These are phyloP conservation scores for Lepeophtheirus nordmannii DNA, from an alignment of 2,888 invertebrate species.

Conservation along the genomic window DNA sequence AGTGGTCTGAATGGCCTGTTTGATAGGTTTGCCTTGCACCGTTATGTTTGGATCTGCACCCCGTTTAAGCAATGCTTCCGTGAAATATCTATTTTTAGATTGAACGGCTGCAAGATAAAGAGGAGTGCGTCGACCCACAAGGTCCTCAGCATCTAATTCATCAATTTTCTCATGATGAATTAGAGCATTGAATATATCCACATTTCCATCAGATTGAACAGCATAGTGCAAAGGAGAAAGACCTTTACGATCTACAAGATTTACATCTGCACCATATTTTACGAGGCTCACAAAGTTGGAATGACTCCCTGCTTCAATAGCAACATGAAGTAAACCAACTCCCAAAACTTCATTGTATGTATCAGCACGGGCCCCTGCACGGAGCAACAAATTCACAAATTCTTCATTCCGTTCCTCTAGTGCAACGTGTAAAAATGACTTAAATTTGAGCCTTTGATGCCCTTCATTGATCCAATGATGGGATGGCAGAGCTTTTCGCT, in stretches of 20 bases:
- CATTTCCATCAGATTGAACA: background rate
- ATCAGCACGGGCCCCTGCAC: conserved; percentile 20
- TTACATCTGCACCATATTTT: background rate
- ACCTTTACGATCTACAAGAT: conserved; percentile 1
- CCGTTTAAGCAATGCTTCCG: background rate
- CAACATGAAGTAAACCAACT: conserved; percentile 17
- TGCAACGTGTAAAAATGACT: conserved; percentile 10
- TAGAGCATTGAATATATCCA: background rate
- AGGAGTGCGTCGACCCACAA: conserved; percentile 17
- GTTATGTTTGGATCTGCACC: conserved; percentile 1
- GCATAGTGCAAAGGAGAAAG: conserved; percentile 18
- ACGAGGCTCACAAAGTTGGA: background rate
- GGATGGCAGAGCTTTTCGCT: background rate
- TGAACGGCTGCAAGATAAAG: conserved; percentile 17
- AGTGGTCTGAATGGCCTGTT: background rate
- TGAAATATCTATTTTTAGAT: background rate
- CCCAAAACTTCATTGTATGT: conserved; percentile 19
- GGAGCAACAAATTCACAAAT: background rate
- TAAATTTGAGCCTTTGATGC: conserved; percentile 7
- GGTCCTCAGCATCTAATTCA: conserved; percentile 15
- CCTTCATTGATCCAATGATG: conserved; percentile 21
- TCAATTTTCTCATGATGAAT: background rate
- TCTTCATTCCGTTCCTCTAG: background rate
- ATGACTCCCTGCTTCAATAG: background rate
- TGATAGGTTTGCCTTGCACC: background rate